A percentile compares a stretch with the other conserved stretches of the same genome.
These are phyloP conservation scores for Sicus ferrugineus DNA, from an alignment of 2,888 invertebrate genomes.

Conservation along the genomic window DNA sequence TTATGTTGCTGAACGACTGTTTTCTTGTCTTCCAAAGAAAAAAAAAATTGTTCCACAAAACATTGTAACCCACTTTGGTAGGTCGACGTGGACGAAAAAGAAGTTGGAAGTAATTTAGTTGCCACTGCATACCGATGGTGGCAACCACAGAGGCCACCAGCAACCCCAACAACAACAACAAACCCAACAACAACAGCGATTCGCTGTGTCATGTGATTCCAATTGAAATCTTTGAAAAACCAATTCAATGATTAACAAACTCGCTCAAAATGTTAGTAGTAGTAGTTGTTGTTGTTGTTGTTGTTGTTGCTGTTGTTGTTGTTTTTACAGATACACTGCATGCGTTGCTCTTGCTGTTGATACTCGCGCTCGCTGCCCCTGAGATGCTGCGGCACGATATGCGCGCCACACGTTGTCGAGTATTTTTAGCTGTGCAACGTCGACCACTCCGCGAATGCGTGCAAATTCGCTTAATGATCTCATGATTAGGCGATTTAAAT, in stretches of 20 bases:
- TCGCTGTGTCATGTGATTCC: neutral
- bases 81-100: neutral
- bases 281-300: conserved; percentile 8
- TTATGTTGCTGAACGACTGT: conserved; percentile 20
- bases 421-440: neutral
- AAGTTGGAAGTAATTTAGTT: neutral
- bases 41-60: conserved; percentile 8
- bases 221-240: conserved; percentile 21
- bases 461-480: conserved; percentile 29
- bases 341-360: neutral
- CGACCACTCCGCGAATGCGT: conserved; percentile 20
- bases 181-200: neutral
- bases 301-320: conserved; percentile 2
- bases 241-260: conserved; percentile 30
- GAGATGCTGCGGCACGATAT: conserved; percentile 6
- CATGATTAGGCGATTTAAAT: conserved; percentile 35
- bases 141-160: conserved; percentile 16
- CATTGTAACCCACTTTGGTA: conserved; percentile 25
- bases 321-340: neutral
- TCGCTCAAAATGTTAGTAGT: conserved; percentile 26
- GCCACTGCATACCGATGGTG: neutral
- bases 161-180: neutral
- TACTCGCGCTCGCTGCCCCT: neutral
- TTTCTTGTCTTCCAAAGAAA: neutral
- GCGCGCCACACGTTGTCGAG: neutral